Evolutionary conservation across 2,888 invertebrate genomes (phyloP).

Genomic region (Rotaria magnacalcarata): DNA sequence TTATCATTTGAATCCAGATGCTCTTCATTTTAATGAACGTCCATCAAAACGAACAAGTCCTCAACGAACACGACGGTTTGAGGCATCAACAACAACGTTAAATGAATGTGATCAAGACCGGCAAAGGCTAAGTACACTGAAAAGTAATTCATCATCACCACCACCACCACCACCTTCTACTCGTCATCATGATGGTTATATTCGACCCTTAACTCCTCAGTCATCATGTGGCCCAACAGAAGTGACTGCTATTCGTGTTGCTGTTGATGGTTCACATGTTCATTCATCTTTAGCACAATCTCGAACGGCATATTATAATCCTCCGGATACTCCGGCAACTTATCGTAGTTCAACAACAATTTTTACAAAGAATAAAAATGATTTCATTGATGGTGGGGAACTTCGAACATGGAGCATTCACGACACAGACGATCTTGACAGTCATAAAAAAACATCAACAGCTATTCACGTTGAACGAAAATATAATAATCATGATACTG

Average conservation of each 20-base stretch:
- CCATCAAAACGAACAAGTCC: background rate
- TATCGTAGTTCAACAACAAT: slow-evolving; percentile 15
- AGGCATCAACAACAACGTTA: background rate
- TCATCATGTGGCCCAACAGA: background rate
- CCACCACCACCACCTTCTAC: background rate
- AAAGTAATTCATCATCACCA: background rate
- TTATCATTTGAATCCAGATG: background rate
- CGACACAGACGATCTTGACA: background rate
- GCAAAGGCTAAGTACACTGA: background rate
- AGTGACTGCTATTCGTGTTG: background rate
- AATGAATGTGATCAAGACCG: background rate
- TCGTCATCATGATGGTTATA: slow-evolving; percentile 14
- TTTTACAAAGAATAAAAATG: background rate
- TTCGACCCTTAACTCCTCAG: slow-evolving; percentile 13
- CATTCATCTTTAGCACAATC: background rate
- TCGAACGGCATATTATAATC: background rate
- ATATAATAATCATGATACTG: background rate
- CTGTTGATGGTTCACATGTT: background rate
- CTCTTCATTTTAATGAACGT: background rate
- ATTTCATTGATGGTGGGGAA: background rate
- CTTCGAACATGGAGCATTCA: slow-evolving; percentile 3
- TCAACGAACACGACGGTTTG: background rate
- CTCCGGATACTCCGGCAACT: background rate
- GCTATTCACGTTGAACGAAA: background rate
- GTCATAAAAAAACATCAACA: background rate